Conservation (phyloP, 2,113 vertebrate species). For the Neogobius melanostomus region DNA sequence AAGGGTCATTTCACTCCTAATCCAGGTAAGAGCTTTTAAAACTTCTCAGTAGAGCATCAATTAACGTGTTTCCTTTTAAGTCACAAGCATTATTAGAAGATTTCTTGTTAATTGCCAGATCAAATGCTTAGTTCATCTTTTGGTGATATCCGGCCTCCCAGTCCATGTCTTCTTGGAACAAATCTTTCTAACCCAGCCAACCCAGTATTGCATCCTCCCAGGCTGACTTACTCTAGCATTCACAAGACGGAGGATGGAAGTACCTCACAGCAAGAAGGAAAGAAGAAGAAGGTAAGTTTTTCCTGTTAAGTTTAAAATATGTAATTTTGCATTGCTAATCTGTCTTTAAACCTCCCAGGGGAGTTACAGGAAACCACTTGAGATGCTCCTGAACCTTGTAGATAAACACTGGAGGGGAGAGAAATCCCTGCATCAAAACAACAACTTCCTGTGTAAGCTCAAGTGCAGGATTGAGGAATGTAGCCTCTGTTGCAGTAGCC, state of each 20-base stretch:
- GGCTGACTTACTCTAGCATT: conserved; percentile 50
- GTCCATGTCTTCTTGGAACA: conserved; percentile 45
- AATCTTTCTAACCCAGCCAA: conserved; percentile 52
- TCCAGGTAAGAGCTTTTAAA: conserved; percentile 56
- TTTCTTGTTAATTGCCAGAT: conserved; percentile 32
- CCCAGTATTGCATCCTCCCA: conserved; percentile 62
- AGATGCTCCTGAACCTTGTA: conserved; percentile 77
- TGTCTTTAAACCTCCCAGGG: conserved; percentile 26
- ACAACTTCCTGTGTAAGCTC: conserved; percentile 80
- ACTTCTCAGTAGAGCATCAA: background rate
- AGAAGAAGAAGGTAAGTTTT: conserved; percentile 50
- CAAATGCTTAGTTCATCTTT: conserved; percentile 39
- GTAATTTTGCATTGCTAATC: background rate
- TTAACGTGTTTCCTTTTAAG: background rate
- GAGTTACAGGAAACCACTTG: conserved; percentile 68
- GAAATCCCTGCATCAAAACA: conserved; percentile 74
- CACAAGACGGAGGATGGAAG: conserved; percentile 40
- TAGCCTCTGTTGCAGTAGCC: conserved; percentile 23
- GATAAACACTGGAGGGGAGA: conserved; percentile 79
- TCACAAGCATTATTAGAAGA: no score
- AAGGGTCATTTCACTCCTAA: conserved; percentile 60
- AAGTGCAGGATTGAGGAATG: conserved; percentile 24
- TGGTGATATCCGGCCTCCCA: conserved; percentile 54
- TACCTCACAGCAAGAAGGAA: conserved; percentile 24
- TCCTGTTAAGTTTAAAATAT: background rate